Evolutionary conservation across 2,113 vertebrate genomes (phyloP).

Genomic region (Thalassoma bifasciatum): DNA sequence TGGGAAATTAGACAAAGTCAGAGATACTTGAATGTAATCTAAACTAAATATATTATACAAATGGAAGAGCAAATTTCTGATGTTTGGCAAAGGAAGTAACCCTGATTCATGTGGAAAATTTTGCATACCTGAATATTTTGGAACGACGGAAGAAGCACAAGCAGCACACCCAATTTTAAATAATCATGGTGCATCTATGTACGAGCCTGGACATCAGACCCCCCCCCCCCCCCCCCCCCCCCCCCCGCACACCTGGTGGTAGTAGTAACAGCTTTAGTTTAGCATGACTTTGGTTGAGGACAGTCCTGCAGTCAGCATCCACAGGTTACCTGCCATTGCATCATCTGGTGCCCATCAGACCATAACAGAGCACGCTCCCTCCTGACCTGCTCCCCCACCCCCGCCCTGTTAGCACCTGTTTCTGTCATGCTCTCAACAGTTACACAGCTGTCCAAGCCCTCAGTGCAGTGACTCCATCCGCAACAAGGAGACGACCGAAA

Average conservation of each 20-base stretch:
- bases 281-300: slow-evolving; percentile 48
- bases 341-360: slow-evolving; percentile 42
- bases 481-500: slow-evolving; percentile 5
- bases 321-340: slow-evolving; percentile 65
- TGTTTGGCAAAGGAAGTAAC: no score
- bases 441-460: slow-evolving; percentile 26
- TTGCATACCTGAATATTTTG: background rate
- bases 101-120: no score
- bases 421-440: slow-evolving; percentile 52
- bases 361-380: slow-evolving; percentile 1
- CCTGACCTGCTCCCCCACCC: slow-evolving; percentile 5
- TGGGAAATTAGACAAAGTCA: no score
- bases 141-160: no score
- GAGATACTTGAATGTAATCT: no score
- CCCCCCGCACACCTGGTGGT: background rate
- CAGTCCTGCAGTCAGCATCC: slow-evolving; percentile 20
- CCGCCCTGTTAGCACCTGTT: slow-evolving; percentile 39
- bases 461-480: background rate
- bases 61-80: no score
- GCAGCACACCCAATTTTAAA: no score
- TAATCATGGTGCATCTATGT: no score
- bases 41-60: no score
- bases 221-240: no score
- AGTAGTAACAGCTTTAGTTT: slow-evolving; percentile 46
- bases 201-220: no score